A percentile compares a stretch with the other conserved stretches of the same genome.
These are phyloP conservation scores for Sphecodes monilicornis DNA, from an alignment of 2,888 invertebrate genomes.

Conservation along the genomic window DNA sequence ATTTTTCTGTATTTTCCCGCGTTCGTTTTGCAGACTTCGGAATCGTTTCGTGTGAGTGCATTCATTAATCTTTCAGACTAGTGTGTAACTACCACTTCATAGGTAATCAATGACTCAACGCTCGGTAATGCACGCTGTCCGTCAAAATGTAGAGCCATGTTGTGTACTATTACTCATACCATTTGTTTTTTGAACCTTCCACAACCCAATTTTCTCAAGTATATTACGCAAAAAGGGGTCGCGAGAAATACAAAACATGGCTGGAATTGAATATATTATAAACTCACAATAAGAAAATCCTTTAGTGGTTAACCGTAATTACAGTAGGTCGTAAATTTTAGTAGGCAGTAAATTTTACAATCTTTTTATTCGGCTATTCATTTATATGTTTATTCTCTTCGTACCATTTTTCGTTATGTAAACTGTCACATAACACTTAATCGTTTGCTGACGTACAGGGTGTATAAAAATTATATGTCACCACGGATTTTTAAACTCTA, in stretches of 20 bases:
- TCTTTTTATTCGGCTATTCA: background rate
- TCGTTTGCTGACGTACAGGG: background rate
- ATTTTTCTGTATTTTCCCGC: slow-evolving; percentile 16
- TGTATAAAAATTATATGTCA: too few relatives aligned
- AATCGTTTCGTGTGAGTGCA: background rate
- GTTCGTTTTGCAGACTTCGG: background rate
- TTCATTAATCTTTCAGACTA: background rate
- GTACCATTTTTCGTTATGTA: background rate
- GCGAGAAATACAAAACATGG: too few relatives aligned
- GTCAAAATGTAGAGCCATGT: background rate
- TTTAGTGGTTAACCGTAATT: too few relatives aligned
- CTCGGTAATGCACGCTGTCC: background rate
- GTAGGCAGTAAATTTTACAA: background rate
- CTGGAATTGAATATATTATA: too few relatives aligned
- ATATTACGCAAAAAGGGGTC: too few relatives aligned
- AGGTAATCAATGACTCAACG: background rate
- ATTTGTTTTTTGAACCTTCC: too few relatives aligned
- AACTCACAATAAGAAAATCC: background rate
- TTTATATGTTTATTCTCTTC: background rate
- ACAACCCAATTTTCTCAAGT: too few relatives aligned
- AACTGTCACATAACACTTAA: slow-evolving; percentile 24
- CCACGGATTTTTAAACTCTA: too few relatives aligned
- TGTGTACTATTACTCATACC: background rate
- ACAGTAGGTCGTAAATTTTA: too few relatives aligned
- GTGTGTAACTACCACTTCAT: background rate